Evolutionary conservation across 37 sponge, comb jelly and placozoan species (phyloP).

Genomic region (Halichondria panicea): DNA sequence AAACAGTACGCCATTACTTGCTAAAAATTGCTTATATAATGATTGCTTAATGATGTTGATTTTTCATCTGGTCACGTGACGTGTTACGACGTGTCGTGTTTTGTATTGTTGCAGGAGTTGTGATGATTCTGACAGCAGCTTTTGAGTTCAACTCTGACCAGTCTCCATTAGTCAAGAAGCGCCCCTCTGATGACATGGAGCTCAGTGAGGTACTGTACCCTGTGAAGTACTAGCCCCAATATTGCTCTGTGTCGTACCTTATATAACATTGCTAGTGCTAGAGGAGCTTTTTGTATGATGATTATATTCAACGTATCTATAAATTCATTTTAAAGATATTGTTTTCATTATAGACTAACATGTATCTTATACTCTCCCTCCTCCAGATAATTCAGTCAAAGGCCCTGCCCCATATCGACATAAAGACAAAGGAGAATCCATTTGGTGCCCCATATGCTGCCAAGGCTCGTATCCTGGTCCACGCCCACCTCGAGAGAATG

Average conservation of each 20-base stretch:
- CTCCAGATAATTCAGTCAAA: conserved; percentile 12
- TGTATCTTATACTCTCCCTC: not conserved
- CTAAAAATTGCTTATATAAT: not conserved
- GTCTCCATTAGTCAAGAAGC: conserved; percentile 3
- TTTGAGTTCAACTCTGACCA: conserved; percentile 49
- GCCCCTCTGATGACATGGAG: conserved; percentile 51
- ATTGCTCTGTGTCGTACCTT: too few species aligned
- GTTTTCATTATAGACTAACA: not conserved
- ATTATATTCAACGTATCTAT: too few species aligned
- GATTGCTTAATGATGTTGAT: not conserved
- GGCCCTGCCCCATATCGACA: conserved; percentile 45
- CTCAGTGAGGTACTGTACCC: conserved; percentile 45
- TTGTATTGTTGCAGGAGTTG: conserved; percentile 11
- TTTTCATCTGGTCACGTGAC: not conserved
- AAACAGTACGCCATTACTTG: too few species aligned
- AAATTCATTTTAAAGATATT: not conserved
- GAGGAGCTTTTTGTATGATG: too few species aligned
- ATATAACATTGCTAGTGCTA: too few species aligned
- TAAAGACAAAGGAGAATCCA: conserved; percentile 52
- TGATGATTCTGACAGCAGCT: conserved; percentile 45
- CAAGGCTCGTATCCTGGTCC: conserved; percentile 76
- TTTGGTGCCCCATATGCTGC: conserved; percentile 52
- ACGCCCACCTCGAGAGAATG: conserved; percentile 69
- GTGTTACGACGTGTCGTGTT: not conserved
- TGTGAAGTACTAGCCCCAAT: too few species aligned